These are phyloP conservation scores for Danio tinwini DNA, from an alignment of 2,797 vertebrate species.

Conservation along the genomic window DNA sequence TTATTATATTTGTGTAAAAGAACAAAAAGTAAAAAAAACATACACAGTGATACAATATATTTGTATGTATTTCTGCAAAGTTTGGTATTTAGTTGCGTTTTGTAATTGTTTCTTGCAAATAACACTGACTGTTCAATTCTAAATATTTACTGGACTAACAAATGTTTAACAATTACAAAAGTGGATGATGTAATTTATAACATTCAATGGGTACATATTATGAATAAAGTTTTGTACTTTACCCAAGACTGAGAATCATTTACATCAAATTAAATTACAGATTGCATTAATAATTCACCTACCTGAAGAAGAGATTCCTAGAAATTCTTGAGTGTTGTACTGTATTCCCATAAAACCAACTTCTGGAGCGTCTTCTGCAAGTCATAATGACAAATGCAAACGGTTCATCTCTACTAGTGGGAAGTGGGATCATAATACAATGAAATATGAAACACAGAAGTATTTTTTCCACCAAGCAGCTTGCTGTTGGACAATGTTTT, in stretches of 20 bases:
- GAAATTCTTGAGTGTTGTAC: neutral
- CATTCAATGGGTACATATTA: neutral
- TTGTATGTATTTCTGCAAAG: slow-evolving; percentile 2
- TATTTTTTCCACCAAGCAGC: too few species aligned
- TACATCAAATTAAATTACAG: slow-evolving; percentile 6
- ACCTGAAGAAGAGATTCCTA: neutral
- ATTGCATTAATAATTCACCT: slow-evolving; percentile 7
- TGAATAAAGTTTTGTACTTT: neutral
- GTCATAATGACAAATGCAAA: neutral
- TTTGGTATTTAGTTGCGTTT: slow-evolving; percentile 12
- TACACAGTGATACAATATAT: neutral
- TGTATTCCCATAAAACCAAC: neutral
- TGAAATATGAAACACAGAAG: too few species aligned
- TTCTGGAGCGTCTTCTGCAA: neutral
- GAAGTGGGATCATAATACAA: too few species aligned
- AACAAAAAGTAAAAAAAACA: neutral
- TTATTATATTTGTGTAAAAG: neutral
- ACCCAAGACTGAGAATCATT: neutral
- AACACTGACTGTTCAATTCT: neutral
- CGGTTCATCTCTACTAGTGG: too few species aligned
- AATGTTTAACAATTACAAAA: neutral
- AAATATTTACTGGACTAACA: neutral
- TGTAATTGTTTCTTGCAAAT: neutral
- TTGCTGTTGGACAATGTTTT: too few species aligned
- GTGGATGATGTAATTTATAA: neutral